Percentiles rank a stretch among this genome's conserved stretches.
These are phyloP conservation scores for Forficula auricularia DNA, from an alignment of 1,140 invertebrate genomes.

Conservation along the genomic window DNA sequence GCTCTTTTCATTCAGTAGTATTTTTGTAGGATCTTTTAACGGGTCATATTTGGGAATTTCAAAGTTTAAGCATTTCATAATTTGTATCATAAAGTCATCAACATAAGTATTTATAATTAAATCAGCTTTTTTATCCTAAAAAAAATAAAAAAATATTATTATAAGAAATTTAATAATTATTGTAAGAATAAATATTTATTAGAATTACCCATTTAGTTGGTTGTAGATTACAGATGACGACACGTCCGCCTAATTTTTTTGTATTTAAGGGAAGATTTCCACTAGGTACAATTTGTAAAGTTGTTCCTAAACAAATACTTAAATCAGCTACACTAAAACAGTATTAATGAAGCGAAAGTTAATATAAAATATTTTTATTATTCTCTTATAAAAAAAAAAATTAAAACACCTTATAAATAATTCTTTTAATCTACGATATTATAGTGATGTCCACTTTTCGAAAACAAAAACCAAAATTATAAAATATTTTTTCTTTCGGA, in stretches of 20 bases:
- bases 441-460: too few relatives aligned
- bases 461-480: too few relatives aligned
- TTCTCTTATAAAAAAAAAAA: constrained; percentile 7
- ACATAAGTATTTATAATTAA: constrained; percentile 79
- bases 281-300: constrained; percentile 92
- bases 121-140: constrained; percentile 77
- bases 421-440: constrained; percentile 4
- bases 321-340: constrained; percentile 36
- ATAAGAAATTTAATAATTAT: constrained; percentile 10
- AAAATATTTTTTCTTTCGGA: too few relatives aligned
- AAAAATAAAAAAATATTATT: constrained; percentile 18
- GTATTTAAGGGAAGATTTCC: constrained; percentile 80
- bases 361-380: constrained; percentile 8
- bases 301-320: constrained; percentile 74
- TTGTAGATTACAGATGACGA: constrained; percentile 93
- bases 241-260: constrained; percentile 70
- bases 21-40: constrained; percentile 45
- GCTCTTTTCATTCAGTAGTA: too few relatives aligned
- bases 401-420: constrained; percentile 7
- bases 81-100: constrained; percentile 59
- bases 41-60: constrained; percentile 51
- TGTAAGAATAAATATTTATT: background rate
- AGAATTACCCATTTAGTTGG: constrained; percentile 80
- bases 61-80: constrained; percentile 54
- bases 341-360: constrained; percentile 10